A percentile compares a stretch with the other conserved stretches of the same genome.
Conservation (phyloP, 2,888 invertebrate genomes). For the Zhuqinia jingwanae region DNA sequence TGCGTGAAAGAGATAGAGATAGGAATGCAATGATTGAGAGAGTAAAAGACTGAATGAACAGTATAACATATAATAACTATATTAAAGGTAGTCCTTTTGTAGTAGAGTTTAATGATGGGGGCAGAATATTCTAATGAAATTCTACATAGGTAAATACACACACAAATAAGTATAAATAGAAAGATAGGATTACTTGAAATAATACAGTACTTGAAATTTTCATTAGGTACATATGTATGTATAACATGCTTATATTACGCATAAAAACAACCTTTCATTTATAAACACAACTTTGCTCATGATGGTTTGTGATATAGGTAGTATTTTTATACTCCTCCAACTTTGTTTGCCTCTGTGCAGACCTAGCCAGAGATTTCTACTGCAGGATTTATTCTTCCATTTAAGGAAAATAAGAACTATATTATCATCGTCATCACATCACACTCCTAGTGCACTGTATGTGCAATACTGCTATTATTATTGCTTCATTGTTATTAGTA, state of each 20-base stretch:
- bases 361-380: too few species aligned
- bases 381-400: neutral
- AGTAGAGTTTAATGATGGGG: neutral
- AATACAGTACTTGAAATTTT: conserved; percentile 17
- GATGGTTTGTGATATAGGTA: neutral
- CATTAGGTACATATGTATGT: conserved; percentile 21
- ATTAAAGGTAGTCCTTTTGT: too few species aligned
- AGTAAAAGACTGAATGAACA: too few species aligned
- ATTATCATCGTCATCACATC: conserved; percentile 20
- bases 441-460: conserved; percentile 33
- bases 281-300: neutral
- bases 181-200: conserved; percentile 43
- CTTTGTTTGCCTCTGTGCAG: too few species aligned
- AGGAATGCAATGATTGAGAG: too few species aligned
- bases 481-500: conserved; percentile 35
- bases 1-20: too few species aligned
- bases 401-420: neutral
- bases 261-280: too few species aligned
- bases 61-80: too few species aligned
- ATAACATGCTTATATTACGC: neutral
- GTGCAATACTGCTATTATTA: conserved; percentile 49
- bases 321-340: too few species aligned
- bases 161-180: neutral
- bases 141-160: neutral
- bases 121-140: neutral